A percentile compares a stretch with the other conserved stretches of the same genome.
These are phyloP conservation scores for Scelioninae gen. 2 DNA, from an alignment of 2,888 invertebrate genomes.

Conservation along the genomic window DNA sequence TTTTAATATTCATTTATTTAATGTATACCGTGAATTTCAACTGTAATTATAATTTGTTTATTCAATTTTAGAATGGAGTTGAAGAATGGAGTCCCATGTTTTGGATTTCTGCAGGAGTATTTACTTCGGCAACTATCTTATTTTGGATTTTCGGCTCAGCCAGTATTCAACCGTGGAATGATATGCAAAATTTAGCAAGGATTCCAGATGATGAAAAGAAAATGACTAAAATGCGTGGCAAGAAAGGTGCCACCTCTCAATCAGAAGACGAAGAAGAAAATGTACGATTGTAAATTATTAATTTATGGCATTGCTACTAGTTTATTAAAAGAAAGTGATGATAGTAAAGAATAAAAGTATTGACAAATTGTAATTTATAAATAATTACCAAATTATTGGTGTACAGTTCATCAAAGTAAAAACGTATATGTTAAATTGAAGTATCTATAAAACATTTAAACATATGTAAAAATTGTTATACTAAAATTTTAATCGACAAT, in stretches of 20 bases:
- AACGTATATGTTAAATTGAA: slow-evolving; percentile 4
- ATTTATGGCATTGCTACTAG: background rate
- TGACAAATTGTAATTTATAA: slow-evolving; percentile 1
- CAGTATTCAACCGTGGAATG: slow-evolving; percentile 85
- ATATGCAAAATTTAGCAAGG: slow-evolving; percentile 67
- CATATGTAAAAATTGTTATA: background rate
- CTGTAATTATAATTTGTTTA: slow-evolving; percentile 1
- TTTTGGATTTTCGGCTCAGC: slow-evolving; percentile 85
- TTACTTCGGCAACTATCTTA: slow-evolving; percentile 82
- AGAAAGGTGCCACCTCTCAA: slow-evolving; percentile 35
- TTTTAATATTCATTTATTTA: no score
- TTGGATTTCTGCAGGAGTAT: slow-evolving; percentile 83
- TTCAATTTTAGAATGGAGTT: slow-evolving; percentile 82
- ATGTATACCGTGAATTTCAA: no score
- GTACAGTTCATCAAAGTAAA: slow-evolving; percentile 1
- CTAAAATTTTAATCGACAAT: background rate
- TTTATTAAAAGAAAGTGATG: slow-evolving; percentile 3
- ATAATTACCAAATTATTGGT: slow-evolving; percentile 13
- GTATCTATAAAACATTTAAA: background rate
- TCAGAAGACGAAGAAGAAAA: slow-evolving; percentile 67
- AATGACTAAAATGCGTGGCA: slow-evolving; percentile 60
- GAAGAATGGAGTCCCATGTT: slow-evolving; percentile 86
- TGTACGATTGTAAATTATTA: slow-evolving; percentile 68
- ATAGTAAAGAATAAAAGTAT: slow-evolving; percentile 39
- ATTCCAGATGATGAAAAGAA: slow-evolving; percentile 67